Percentiles rank a stretch among this genome's conserved stretches.
phyloP scores from a whole-genome alignment of 2,888 invertebrate genomes.

The Heliconius ethilla region DNA sequence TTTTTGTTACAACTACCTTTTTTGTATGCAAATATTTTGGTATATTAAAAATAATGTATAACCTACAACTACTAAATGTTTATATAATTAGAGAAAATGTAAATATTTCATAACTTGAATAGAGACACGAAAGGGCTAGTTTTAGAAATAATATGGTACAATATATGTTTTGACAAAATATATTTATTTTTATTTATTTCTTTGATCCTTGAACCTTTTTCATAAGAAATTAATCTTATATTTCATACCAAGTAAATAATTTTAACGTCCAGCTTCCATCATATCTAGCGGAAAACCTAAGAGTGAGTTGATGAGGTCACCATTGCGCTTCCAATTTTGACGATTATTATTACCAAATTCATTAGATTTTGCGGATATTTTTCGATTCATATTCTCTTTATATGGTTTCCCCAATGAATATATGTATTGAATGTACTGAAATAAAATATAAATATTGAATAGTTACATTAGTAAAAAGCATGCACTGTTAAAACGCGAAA shows the following conservation, averaged over 20 bases:
- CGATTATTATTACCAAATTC: conserved; percentile 59
- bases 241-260: background rate
- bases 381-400: conserved; percentile 48
- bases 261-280: conserved; percentile 86
- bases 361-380: conserved; percentile 53
- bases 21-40: conserved; percentile 25
- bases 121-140: conserved; percentile 45
- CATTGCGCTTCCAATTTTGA: conserved; percentile 83
- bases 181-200: conserved; percentile 34
- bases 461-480: background rate
- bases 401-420: conserved; percentile 61
- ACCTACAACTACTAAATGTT: conserved; percentile 39
- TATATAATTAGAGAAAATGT: conserved; percentile 45
- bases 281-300: conserved; percentile 88
- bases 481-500: background rate
- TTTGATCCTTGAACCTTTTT: background rate
- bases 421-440: conserved; percentile 55
- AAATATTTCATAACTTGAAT: conserved; percentile 46
- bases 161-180: conserved; percentile 50
- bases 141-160: conserved; percentile 47
- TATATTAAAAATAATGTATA: conserved; percentile 35
- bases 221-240: too few relatives aligned
- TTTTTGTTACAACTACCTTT: conserved; percentile 4
- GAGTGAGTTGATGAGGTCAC: conserved; percentile 88
- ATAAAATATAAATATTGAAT: background rate